Evolutionary conservation across 2,113 vertebrate genomes (phyloP).

Genomic region (Oplegnathus fasciatus): DNA sequence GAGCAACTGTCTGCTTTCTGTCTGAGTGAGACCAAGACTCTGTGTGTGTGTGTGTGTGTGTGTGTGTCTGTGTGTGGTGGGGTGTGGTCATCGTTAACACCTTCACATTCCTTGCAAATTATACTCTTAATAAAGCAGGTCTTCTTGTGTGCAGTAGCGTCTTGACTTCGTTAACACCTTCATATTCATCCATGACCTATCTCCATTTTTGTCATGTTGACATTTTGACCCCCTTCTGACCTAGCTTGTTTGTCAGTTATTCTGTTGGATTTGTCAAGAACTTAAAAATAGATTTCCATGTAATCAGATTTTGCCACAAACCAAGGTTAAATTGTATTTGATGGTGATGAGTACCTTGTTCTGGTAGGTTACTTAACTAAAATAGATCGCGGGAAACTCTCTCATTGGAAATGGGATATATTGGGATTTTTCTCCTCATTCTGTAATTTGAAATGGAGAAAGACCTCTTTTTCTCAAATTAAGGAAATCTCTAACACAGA

Average conservation of each 20-base stretch:
- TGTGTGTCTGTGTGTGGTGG: constrained; percentile 2
- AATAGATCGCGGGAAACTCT: not conserved
- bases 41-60: constrained; percentile 20
- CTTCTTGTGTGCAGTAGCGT: not conserved
- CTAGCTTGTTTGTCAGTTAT: not conserved
- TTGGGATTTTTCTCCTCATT: not conserved
- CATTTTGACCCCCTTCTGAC: not conserved
- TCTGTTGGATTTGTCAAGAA: not conserved
- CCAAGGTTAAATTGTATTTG: not conserved
- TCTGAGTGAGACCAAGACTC: constrained; percentile 5
- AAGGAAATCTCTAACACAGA: not conserved
- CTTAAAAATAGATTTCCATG: too few species aligned
- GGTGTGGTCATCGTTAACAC: constrained; percentile 9
- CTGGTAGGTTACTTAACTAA: not conserved
- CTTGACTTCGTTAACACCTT: constrained; percentile 17
- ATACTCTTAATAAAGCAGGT: constrained; percentile 5
- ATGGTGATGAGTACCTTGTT: not conserved
- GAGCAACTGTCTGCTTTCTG: constrained; percentile 52
- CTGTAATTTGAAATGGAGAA: not conserved
- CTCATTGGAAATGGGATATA: not conserved
- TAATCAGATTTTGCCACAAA: not conserved
- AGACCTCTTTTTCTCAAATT: not conserved
- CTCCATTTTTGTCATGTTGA: not conserved
- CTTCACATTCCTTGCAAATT: not conserved
- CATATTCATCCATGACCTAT: not conserved